These are phyloP conservation scores for Larimichthys polyactis DNA, from an alignment of 2,113 vertebrate genomes.

Conservation along the genomic window DNA sequence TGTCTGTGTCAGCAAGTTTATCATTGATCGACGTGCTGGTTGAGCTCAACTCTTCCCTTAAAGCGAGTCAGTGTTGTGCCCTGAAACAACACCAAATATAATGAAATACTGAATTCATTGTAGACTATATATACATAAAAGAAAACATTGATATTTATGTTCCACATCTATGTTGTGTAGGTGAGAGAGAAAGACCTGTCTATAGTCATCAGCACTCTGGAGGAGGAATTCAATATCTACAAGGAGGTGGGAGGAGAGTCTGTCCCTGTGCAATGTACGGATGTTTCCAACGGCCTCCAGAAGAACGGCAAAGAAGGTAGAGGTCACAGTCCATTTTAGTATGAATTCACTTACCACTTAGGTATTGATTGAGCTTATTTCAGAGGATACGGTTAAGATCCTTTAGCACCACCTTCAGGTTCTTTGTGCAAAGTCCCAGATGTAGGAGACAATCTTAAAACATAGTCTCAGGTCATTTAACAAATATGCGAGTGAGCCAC, in stretches of 20 bases:
- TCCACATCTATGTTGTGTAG: constrained; percentile 70
- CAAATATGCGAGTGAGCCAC: not conserved
- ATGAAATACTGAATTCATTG: too few species aligned
- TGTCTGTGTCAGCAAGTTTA: constrained; percentile 54
- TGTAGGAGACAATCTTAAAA: not conserved
- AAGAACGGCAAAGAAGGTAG: constrained; percentile 85
- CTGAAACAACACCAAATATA: not conserved
- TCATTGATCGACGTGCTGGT: constrained; percentile 34
- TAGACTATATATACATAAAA: too few species aligned
- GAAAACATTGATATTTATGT: constrained; percentile 5
- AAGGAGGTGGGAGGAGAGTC: constrained; percentile 91
- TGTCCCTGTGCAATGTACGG: constrained; percentile 82
- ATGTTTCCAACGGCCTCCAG: constrained; percentile 86
- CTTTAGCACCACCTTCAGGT: constrained; percentile 28
- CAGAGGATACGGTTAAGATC: not conserved
- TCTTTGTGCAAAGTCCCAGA: not conserved
- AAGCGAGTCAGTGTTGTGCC: not conserved
- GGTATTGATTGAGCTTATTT: not conserved
- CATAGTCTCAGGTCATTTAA: not conserved
- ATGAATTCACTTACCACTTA: not conserved
- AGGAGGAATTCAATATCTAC: constrained; percentile 94
- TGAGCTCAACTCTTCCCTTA: not conserved
- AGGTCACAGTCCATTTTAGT: not conserved
- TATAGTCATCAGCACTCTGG: constrained; percentile 90
- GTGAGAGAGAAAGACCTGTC: constrained; percentile 95